phyloP scores from a whole-genome alignment of 2,797 vertebrate species.

The Otolemur crassicaudatus region DNA sequence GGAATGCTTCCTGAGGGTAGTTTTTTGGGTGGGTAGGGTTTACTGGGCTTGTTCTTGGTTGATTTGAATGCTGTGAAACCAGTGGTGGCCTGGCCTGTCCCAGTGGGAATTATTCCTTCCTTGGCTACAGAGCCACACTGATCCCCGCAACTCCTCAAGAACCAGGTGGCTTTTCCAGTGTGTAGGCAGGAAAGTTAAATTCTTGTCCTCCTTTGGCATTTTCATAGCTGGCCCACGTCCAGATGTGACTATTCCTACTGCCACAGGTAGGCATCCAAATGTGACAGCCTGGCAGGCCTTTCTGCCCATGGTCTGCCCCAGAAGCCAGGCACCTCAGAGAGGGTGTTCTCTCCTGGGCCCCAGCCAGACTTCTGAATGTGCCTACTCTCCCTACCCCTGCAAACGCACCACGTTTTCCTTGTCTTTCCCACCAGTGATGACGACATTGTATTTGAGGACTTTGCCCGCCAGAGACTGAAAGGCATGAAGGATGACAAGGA shows the following conservation, averaged over 20 bases:
- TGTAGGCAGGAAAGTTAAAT: not conserved
- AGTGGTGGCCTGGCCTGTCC: not conserved
- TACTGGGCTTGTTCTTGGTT: not conserved
- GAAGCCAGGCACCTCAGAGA: not conserved
- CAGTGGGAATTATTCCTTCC: not conserved
- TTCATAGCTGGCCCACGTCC: not conserved
- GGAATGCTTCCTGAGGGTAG: not conserved
- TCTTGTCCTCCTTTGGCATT: not conserved
- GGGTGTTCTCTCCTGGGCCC: not conserved
- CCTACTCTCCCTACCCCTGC: not conserved
- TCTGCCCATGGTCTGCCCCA: not conserved
- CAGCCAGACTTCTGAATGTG: not conserved
- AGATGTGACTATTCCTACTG: not conserved
- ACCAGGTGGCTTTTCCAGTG: not conserved
- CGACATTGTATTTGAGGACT: slow-evolving; percentile 98
- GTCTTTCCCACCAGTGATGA: slow-evolving; percentile 90
- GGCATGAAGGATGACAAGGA: slow-evolving; percentile 95
- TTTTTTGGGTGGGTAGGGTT: not conserved
- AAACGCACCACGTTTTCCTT: not conserved
- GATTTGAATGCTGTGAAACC: not conserved
- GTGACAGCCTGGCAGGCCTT: not conserved
- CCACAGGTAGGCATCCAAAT: not conserved
- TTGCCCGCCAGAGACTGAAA: slow-evolving; percentile 96
- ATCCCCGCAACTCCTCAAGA: not conserved
- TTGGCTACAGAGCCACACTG: not conserved